phyloP scores from a whole-genome alignment of 1,140 invertebrate species.

The Ceratina calcarata region DNA sequence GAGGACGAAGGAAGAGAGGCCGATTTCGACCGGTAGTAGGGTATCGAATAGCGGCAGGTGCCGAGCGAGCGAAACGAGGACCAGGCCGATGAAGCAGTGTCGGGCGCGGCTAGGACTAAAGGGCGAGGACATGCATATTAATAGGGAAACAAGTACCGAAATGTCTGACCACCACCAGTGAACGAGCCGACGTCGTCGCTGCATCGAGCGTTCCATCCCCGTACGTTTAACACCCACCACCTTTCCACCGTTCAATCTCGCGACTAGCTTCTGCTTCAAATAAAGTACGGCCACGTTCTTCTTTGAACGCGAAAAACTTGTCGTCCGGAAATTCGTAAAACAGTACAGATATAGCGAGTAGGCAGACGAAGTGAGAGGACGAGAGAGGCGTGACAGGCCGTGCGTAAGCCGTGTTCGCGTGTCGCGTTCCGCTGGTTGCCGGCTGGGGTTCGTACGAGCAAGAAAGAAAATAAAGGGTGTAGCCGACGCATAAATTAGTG shows the following conservation, averaged over 20 bases:
- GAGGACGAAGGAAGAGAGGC: neutral
- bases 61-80: slow-evolving; percentile 34
- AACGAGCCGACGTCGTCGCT: slow-evolving; percentile 64
- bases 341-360: neutral
- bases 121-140: slow-evolving; percentile 74
- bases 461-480: slow-evolving; percentile 50
- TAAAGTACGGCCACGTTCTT: slow-evolving; percentile 33
- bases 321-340: slow-evolving; percentile 54
- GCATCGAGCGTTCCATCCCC: slow-evolving; percentile 58
- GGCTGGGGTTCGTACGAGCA: slow-evolving; percentile 7
- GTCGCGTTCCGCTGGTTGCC: neutral
- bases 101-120: slow-evolving; percentile 53
- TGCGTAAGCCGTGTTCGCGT: slow-evolving; percentile 1
- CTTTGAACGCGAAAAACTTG: slow-evolving; percentile 47
- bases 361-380: neutral
- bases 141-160: slow-evolving; percentile 69
- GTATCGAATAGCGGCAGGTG: too few relatives aligned
- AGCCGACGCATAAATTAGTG: slow-evolving; percentile 72
- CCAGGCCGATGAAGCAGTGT: slow-evolving; percentile 3
- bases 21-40: too few relatives aligned
- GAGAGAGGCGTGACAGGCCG: slow-evolving; percentile 20
- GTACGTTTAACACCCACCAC: slow-evolving; percentile 7
- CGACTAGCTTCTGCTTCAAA: slow-evolving; percentile 33
- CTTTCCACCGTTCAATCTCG: neutral
- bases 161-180: slow-evolving; percentile 63